Conservation (phyloP, 2,797 vertebrate species). For the Smutsia temminckii region DNA sequence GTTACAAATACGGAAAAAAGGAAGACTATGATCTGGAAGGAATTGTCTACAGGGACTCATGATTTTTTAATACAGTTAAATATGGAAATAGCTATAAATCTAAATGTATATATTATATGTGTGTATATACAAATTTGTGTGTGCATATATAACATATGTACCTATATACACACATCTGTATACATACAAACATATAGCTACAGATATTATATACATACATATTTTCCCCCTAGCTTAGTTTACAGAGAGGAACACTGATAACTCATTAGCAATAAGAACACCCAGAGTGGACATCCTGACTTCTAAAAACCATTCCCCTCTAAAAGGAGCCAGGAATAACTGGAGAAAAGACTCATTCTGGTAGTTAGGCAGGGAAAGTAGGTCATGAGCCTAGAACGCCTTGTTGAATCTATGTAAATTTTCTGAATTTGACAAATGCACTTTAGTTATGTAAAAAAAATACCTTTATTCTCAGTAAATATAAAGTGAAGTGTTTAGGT, state of each 20-base stretch:
- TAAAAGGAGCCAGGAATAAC: not conserved
- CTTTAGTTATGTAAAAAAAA: not conserved
- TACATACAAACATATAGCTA: not conserved
- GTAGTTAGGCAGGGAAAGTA: not conserved
- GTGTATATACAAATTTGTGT: not conserved
- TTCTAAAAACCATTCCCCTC: not conserved
- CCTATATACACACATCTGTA: not conserved
- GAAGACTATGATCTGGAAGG: not conserved
- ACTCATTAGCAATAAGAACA: not conserved
- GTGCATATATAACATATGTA: not conserved
- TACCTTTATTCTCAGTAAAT: not conserved
- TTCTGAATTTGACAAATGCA: not conserved
- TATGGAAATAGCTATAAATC: not conserved
- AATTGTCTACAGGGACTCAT: not conserved
- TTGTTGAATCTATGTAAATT: not conserved
- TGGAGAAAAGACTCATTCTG: not conserved
- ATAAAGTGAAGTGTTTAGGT: not conserved
- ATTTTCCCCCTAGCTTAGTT: not conserved
- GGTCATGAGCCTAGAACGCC: not conserved
- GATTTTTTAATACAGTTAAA: not conserved
- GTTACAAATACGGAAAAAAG: not conserved
- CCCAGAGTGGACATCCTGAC: not conserved
- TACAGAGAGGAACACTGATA: not conserved
- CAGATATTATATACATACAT: not conserved
- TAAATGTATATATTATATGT: not conserved